Conservation (phyloP, 2,888 invertebrate species). For the Ommatoiulus sabulosus region DNA sequence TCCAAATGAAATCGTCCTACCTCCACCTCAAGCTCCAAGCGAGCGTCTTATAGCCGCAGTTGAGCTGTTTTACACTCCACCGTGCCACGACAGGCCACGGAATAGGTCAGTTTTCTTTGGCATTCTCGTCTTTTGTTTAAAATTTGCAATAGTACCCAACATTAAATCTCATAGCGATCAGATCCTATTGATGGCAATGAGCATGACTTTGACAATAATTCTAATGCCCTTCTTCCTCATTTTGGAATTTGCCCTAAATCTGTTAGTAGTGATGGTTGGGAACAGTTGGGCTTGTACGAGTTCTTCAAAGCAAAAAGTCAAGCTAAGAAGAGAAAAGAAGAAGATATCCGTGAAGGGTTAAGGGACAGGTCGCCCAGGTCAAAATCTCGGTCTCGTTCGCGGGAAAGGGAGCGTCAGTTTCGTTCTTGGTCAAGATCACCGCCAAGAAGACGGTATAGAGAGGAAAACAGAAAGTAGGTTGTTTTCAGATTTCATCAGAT, state of each 20-base stretch:
- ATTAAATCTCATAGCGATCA: neutral
- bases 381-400: slow-evolving; percentile 58
- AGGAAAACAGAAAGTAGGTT: slow-evolving; percentile 59
- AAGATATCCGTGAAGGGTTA: slow-evolving; percentile 82
- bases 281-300: slow-evolving; percentile 95
- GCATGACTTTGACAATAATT: neutral
- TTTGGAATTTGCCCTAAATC: slow-evolving; percentile 23
- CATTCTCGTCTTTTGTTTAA: neutral
- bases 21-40: slow-evolving; percentile 94
- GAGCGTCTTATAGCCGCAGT: slow-evolving; percentile 93
- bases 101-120: slow-evolving; percentile 72
- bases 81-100: slow-evolving; percentile 93
- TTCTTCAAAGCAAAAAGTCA: slow-evolving; percentile 97
- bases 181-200: neutral
- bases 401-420: slow-evolving; percentile 55
- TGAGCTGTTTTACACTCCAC: slow-evolving; percentile 94
- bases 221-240: neutral
- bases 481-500: slow-evolving; percentile 39
- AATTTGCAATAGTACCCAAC: neutral
- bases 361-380: slow-evolving; percentile 80
- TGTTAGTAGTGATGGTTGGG: slow-evolving; percentile 88
- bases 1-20: slow-evolving; percentile 88
- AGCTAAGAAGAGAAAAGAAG: slow-evolving; percentile 88
- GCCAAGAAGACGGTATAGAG: slow-evolving; percentile 63
- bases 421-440: slow-evolving; percentile 63